Percentiles rank a stretch among this genome's conserved stretches.
Evolutionary conservation across 2,113 vertebrate genomes (phyloP).

Genomic region (Cygnus buccinator): DNA sequence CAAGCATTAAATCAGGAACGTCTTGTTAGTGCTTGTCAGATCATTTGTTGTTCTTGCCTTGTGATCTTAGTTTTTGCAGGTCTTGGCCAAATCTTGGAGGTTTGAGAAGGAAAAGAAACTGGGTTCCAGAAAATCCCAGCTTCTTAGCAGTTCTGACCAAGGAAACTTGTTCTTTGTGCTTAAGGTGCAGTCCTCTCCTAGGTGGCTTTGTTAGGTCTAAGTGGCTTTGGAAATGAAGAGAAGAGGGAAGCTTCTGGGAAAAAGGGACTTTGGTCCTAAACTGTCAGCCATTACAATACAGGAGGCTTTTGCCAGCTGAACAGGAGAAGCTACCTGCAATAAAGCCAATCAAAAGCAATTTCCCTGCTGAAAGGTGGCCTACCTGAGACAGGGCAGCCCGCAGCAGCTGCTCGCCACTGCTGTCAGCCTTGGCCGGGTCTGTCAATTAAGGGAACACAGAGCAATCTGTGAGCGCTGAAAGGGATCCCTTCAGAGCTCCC

Average conservation of each 20-base stretch:
- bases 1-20: neutral
- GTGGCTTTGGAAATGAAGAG: neutral
- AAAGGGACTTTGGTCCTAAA: neutral
- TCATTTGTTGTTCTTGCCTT: neutral
- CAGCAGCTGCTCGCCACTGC: constrained; percentile 86
- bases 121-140: neutral
- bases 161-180: neutral
- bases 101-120: neutral
- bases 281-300: neutral
- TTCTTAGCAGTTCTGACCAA: neutral
- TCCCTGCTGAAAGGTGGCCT: constrained; percentile 89
- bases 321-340: constrained; percentile 73
- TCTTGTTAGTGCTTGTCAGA: neutral
- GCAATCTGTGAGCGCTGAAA: constrained; percentile 92
- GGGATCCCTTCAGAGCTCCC: constrained; percentile 86
- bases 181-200: neutral
- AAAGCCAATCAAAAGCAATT: constrained; percentile 85
- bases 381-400: constrained; percentile 77
- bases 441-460: constrained; percentile 93
- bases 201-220: neutral
- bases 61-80: neutral
- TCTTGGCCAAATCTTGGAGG: neutral
- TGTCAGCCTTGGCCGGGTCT: constrained; percentile 84
- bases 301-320: constrained; percentile 42
- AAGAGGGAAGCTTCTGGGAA: neutral